Evolutionary conservation across 2,797 vertebrate genomes (phyloP).

Genomic region (Helarctos malayanus): DNA sequence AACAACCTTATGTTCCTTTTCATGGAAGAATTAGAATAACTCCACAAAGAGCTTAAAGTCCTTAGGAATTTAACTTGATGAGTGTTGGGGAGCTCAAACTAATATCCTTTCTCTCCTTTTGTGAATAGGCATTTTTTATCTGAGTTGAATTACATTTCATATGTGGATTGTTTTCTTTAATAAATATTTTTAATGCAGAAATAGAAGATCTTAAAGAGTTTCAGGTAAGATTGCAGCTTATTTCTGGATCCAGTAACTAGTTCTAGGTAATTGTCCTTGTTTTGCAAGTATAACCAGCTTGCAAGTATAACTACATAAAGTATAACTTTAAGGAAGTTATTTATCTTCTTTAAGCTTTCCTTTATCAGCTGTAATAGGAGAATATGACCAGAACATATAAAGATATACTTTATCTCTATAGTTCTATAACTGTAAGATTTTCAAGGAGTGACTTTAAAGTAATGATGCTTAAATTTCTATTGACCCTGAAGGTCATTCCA

Average conservation of each 20-base stretch:
- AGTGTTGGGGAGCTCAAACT: neutral
- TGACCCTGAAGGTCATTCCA: neutral
- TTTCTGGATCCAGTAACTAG: neutral
- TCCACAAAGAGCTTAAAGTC: neutral
- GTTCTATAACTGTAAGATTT: neutral
- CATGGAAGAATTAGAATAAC: neutral
- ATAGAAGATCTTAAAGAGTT: neutral
- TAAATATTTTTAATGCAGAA: neutral
- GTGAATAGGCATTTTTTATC: neutral
- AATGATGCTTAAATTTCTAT: neutral
- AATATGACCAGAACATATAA: slow-evolving; percentile 2
- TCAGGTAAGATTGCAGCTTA: neutral
- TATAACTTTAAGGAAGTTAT: neutral
- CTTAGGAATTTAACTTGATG: neutral
- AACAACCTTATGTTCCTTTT: neutral
- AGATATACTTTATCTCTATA: neutral
- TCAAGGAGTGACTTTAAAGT: neutral
- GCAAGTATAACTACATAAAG: neutral
- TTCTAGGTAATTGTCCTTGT: neutral
- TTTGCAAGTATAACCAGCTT: neutral
- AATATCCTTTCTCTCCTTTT: neutral
- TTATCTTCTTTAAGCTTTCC: neutral
- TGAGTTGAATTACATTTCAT: neutral
- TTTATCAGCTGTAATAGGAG: neutral
- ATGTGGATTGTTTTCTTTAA: neutral